Conservation (phyloP, 2,888 invertebrate species). For the Mayetiola destructor region DNA sequence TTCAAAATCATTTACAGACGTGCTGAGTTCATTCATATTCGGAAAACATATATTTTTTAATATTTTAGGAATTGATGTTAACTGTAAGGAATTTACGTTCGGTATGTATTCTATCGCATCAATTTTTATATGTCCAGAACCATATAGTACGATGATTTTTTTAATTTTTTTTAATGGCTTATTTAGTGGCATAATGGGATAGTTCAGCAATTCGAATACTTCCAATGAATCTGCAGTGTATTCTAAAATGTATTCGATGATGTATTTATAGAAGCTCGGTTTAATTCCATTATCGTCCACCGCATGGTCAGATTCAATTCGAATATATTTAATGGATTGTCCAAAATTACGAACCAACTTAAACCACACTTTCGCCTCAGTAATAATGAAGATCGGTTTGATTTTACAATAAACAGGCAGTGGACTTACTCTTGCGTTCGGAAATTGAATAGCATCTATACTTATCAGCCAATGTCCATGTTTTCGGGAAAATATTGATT, state of each 20-base stretch:
- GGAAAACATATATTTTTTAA: slow-evolving; percentile 11
- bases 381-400: slow-evolving; percentile 9
- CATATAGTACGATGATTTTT: background rate
- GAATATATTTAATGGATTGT: slow-evolving; percentile 7
- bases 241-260: background rate
- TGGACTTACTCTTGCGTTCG: background rate
- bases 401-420: background rate
- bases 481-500: slow-evolving; percentile 10
- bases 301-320: background rate
- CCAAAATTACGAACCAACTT: slow-evolving; percentile 11
- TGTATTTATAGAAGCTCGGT: slow-evolving; percentile 7
- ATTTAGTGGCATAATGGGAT: slow-evolving; percentile 1
- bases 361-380: slow-evolving; percentile 5
- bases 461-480: slow-evolving; percentile 5
- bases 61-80: slow-evolving; percentile 1
- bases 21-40: slow-evolving; percentile 6
- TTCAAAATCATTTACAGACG: too few species aligned
- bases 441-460: slow-evolving; percentile 5
- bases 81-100: slow-evolving; percentile 2
- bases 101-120: slow-evolving; percentile 5
- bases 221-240: slow-evolving; percentile 1
- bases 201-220: background rate
- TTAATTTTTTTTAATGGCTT: slow-evolving; percentile 1
- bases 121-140: background rate
- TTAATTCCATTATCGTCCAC: background rate